Percentiles rank a stretch among this genome's conserved stretches.
Evolutionary conservation across 1,140 invertebrate species (phyloP).

Genomic region (Drosophila sp.): DNA sequence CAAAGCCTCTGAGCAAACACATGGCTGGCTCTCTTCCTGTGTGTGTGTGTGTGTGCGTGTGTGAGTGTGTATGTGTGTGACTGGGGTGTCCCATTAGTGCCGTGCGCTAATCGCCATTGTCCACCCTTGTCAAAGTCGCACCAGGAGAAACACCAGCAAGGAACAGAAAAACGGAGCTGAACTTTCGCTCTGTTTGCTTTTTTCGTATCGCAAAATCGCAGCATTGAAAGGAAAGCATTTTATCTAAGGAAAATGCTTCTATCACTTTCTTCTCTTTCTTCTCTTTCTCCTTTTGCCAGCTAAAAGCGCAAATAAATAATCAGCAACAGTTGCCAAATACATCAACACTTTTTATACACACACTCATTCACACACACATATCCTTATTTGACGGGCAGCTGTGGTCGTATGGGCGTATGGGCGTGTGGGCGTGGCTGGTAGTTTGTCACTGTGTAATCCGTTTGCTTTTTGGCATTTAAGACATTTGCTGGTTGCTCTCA

Average conservation of each 20-base stretch:
- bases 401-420: neutral
- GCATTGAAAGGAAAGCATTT: constrained; percentile 30
- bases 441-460: constrained; percentile 71
- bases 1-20: constrained; percentile 74
- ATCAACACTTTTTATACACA: constrained; percentile 60
- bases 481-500: constrained; percentile 23
- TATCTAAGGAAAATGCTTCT: constrained; percentile 23
- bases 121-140: constrained; percentile 76
- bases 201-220: constrained; percentile 17
- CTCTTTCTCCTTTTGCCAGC: constrained; percentile 35
- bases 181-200: constrained; percentile 9
- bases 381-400: neutral
- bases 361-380: constrained; percentile 11
- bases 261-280: constrained; percentile 3
- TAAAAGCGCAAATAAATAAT: constrained; percentile 83
- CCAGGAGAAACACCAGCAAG: constrained; percentile 6
- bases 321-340: constrained; percentile 82
- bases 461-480: constrained; percentile 70
- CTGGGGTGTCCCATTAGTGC: constrained; percentile 65
- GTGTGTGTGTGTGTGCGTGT: neutral
- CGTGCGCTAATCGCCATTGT: constrained; percentile 80
- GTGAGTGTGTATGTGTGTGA: constrained; percentile 9
- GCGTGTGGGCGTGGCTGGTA: constrained; percentile 47
- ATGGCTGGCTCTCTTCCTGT: constrained; percentile 43
- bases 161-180: constrained; percentile 4